Conservation (phyloP, 2,888 invertebrate genomes). For the Ctena decussata region DNA sequence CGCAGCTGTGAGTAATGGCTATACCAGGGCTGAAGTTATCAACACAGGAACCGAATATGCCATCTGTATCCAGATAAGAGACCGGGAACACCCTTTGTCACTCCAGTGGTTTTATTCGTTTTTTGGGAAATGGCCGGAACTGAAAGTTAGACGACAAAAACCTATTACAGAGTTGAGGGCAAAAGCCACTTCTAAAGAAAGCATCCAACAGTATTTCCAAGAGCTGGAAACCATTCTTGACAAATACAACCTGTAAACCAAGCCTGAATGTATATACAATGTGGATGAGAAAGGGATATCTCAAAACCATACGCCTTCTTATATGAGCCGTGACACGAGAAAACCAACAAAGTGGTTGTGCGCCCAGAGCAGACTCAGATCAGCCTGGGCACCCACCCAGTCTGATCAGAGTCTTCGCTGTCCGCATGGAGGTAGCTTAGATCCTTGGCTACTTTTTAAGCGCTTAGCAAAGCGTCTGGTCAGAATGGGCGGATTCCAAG, state of each 20-base stretch:
- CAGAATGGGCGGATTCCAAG: too few species aligned
- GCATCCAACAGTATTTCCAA: not conserved
- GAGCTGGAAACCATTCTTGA: not conserved
- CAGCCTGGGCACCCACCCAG: too few species aligned
- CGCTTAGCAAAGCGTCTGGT: too few species aligned
- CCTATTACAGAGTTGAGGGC: not conserved
- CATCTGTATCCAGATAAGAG: not conserved
- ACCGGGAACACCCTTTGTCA: not conserved
- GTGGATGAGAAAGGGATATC: constrained; percentile 29
- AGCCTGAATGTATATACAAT: constrained; percentile 14
- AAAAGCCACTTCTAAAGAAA: not conserved
- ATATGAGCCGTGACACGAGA: too few species aligned
- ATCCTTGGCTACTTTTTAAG: too few species aligned
- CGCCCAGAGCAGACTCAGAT: too few species aligned
- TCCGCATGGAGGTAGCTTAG: too few species aligned
- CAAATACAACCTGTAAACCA: constrained; percentile 4
- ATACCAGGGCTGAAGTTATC: constrained; percentile 19
- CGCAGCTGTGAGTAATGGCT: constrained; percentile 5
- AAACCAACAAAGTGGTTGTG: too few species aligned
- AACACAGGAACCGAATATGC: constrained; percentile 21
- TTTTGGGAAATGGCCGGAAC: constrained; percentile 20
- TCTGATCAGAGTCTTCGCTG: too few species aligned
- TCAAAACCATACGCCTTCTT: not conserved
- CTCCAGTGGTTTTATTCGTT: constrained; percentile 16
- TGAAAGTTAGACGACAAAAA: constrained; percentile 5